Evolutionary conservation across 2,797 vertebrate species (phyloP).

Genomic region (Natrix natrix): DNA sequence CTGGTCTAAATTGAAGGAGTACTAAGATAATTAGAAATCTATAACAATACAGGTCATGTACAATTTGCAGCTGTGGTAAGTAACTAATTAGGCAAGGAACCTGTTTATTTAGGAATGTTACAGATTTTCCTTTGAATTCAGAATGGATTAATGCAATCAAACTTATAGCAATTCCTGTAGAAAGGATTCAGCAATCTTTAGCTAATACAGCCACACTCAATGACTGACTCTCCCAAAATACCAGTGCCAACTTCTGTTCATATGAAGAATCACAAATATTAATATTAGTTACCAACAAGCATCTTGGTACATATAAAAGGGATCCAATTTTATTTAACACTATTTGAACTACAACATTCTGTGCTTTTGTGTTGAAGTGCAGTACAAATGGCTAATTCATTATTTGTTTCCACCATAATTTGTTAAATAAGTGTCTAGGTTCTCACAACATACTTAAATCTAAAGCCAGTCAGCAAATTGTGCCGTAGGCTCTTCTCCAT

Average conservation of each 20-base stretch:
- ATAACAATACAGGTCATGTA: background rate
- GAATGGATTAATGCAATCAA: background rate
- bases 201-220: background rate
- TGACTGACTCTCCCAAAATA: background rate
- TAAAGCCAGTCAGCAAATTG: background rate
- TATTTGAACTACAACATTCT: background rate
- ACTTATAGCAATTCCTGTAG: conserved; percentile 10
- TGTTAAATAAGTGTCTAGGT: background rate
- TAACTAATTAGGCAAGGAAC: background rate
- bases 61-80: background rate
- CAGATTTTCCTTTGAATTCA: background rate
- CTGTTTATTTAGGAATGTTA: background rate
- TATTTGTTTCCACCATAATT: background rate
- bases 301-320: background rate
- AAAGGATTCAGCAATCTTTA: background rate
- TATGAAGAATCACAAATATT: background rate
- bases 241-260: background rate
- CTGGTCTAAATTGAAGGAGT: background rate
- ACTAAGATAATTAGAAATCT: background rate
- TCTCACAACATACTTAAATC: background rate
- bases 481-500: background rate
- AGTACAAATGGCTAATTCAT: background rate
- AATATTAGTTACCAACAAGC: background rate
- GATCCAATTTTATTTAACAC: background rate
- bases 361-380: background rate